phyloP scores from a whole-genome alignment of 2,113 vertebrate genomes.

The Dipodomys merriami region DNA sequence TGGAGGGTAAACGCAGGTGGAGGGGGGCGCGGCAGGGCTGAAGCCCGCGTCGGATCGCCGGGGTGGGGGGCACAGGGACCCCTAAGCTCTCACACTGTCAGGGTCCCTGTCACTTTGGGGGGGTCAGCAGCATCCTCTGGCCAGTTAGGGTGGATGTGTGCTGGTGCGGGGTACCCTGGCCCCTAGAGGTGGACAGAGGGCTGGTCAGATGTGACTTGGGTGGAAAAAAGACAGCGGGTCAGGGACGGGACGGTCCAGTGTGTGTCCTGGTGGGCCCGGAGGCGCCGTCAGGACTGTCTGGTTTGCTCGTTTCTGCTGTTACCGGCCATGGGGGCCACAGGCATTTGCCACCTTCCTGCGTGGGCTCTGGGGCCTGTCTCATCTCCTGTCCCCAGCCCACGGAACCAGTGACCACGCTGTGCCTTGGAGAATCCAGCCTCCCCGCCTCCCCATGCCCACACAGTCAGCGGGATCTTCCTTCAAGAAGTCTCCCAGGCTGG shows the following conservation, averaged over 20 bases:
- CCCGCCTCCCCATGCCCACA: background rate
- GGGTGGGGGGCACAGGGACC: background rate
- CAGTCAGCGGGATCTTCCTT: background rate
- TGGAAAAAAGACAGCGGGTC: background rate
- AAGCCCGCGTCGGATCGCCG: background rate
- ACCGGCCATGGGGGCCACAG: background rate
- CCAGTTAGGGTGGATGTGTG: accelerated
- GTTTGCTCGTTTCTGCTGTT: accelerated
- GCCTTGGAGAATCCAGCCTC: background rate
- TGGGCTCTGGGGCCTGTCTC: background rate
- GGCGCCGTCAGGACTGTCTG: background rate
- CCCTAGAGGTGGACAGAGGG: background rate
- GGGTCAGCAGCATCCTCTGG: background rate
- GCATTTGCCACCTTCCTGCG: background rate
- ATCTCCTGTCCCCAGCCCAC: no score
- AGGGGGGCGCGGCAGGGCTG: accelerated
- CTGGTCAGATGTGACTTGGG: background rate
- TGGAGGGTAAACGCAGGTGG: background rate
- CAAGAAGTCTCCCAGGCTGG: background rate
- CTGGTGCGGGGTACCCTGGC: accelerated
- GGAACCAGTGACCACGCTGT: background rate
- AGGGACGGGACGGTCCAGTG: accelerated
- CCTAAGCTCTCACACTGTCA: background rate
- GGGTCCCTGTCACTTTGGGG: background rate
- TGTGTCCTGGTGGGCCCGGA: background rate